Conservation (phyloP, 2,113 vertebrate genomes). For the Protomyctophum bolini region DNA sequence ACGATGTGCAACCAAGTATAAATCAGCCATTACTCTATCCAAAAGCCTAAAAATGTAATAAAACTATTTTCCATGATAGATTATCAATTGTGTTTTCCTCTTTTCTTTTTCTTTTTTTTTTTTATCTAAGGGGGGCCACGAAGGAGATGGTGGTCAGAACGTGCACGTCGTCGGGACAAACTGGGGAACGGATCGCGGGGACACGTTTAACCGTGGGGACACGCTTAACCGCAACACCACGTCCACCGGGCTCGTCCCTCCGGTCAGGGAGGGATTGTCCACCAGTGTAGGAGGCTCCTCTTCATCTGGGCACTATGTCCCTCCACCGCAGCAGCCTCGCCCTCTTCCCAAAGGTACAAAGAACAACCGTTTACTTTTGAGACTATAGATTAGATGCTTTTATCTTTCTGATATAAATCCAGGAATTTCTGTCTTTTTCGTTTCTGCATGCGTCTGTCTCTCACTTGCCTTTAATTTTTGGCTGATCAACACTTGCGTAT, state of each 20-base stretch:
- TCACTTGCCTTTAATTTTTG: no score
- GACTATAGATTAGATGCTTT: no score
- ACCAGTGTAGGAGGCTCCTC: slow-evolving; percentile 39
- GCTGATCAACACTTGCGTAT: no score
- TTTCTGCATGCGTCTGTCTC: no score
- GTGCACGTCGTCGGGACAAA: slow-evolving; percentile 24
- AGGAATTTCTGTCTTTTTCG: no score
- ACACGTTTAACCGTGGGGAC: slow-evolving; percentile 64
- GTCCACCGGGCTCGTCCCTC: background rate
- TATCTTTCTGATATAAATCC: no score
- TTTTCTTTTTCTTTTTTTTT: background rate
- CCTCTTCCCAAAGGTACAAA: slow-evolving; percentile 75
- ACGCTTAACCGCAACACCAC: slow-evolving; percentile 49
- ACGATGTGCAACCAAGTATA: no score
- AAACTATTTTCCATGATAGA: no score
- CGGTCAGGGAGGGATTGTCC: slow-evolving; percentile 46
- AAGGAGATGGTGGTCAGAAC: slow-evolving; percentile 35
- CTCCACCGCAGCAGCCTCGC: slow-evolving; percentile 35
- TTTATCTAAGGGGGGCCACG: background rate
- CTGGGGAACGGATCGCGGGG: slow-evolving; percentile 62
- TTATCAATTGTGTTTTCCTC: background rate
- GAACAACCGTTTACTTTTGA: no score
- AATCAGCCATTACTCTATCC: no score
- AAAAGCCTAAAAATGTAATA: no score
- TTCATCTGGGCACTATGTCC: slow-evolving; percentile 42